Base-by-base conservation (phyloP, 2,113 vertebrate genomes). In the Numenius arquata region DNA sequence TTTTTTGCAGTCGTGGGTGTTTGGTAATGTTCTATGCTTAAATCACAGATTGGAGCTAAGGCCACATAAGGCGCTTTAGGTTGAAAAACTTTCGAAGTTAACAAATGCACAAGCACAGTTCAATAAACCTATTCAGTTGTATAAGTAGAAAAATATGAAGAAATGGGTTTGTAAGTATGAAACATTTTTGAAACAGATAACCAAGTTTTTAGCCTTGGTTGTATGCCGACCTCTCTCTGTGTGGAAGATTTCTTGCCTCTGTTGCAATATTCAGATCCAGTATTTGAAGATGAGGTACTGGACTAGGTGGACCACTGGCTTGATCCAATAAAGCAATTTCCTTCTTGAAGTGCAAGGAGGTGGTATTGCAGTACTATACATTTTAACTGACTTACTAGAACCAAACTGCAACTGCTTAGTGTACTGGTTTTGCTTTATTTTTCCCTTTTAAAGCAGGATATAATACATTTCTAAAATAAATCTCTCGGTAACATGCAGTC, bases 401-500 rank as follows among this genome's bases (percentile, higher is more conserved):
- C 25, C 32, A 79, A 79, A 40, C 45, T 90, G 67, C 47, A 71
- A 5, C 63, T 58, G 21, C 40, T 79, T 86, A 79, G 53, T 58
- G 58, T 70, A 70, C 67, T 66, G 29, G 8, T 79, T 93, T 83
- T 83, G 20, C 43, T 93, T 87, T 85, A 50, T 85, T 88, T 91
- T 93, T 38, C 32, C 13, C 50, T 78, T 82, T 91, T 76, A 53
- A 92, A 76, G 27, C 22, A 82, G 34, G 55, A 34, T 94, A 77
- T 83, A 95, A 90, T 88, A 70, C 12, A 59, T 91, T 94, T 93
- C 62, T 90, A 88, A 93, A 95, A 94, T 91, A 93, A 91, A 63
- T 80, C 88, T 95, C 55, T 94, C 72, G 55, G 85, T 88, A 90
- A 81, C 90, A 88, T 80, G 85, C 38, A 66, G 90, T 96, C 92